Evolutionary conservation across 2,797 vertebrate species (phyloP).

Genomic region (Vultur gryphus): DNA sequence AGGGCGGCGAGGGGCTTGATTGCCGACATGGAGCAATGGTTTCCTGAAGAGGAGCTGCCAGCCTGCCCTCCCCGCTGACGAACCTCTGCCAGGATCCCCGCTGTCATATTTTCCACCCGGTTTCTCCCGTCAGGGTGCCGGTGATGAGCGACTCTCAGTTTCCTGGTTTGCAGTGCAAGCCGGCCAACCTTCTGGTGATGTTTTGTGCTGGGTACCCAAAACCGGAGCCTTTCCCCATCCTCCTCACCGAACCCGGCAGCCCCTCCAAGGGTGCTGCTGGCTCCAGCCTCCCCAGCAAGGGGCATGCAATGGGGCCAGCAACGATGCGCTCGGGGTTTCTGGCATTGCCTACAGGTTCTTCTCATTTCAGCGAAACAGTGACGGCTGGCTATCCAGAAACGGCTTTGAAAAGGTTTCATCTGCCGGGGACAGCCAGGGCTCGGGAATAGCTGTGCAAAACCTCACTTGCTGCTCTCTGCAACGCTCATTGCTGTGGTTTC

Average conservation of each 20-base stretch:
- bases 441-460: constrained; percentile 62
- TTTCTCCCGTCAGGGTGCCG: not conserved
- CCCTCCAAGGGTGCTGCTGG: fast-evolving
- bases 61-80: not conserved
- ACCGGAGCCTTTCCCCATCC: not conserved
- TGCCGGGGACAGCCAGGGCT: constrained; percentile 5
- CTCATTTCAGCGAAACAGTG: constrained; percentile 37
- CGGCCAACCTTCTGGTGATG: not conserved
- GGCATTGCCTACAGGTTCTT: not conserved
- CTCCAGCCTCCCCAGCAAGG: not conserved
- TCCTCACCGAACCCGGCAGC: not conserved
- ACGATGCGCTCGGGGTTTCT: not conserved
- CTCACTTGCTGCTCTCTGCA: constrained; percentile 30
- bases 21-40: not conserved
- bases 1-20: not conserved
- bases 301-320: not conserved
- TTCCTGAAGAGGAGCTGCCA: not conserved
- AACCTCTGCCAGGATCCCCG: not conserved
- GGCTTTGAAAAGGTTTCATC: constrained; percentile 26
- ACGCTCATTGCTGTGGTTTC: constrained; percentile 57
- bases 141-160: not conserved
- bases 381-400: not conserved
- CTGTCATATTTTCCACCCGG: not conserved
- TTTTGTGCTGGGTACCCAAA: not conserved
- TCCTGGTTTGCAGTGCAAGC: not conserved